Base-by-base conservation (phyloP, 2,113 vertebrate genomes). In the Aptenodytes patagonicus region DNA sequence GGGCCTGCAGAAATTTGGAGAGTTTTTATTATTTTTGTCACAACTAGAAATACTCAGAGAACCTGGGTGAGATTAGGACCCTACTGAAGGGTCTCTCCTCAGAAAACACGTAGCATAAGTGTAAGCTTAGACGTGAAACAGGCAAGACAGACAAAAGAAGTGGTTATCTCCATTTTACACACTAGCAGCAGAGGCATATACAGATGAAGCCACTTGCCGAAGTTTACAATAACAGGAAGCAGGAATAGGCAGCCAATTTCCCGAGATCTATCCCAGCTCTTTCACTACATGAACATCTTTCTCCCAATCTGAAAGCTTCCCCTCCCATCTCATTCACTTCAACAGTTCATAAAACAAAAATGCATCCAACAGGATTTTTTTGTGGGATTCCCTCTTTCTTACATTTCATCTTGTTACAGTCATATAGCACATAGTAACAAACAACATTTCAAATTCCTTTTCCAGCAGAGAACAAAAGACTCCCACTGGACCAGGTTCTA, bases 101-200 rank as follows among this genome's bases (percentile, higher is more conserved):
- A 80, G 51, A 83, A 86, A 77, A 47, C 0, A 1, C 1, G 0
- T 36, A 65, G 69, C 0, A 0, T 31, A 71, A 61, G 8, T 12
- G 8, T 46, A 69, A 54, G 4, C 31, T 89, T n/a, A 81, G 47
- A 51, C 40, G 38, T 1, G 1, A 78, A 96, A 73, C 16, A 47
- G 47, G 28, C n/a, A 62, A 81, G 68, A 78, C 18, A 57, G 57
- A 75, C 51, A 75, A 83, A 96, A 76, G 26, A 55, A 69, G 32
- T 25, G 24, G 55, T 68, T 87, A 84, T 91, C 77, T 81, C 52
- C 13, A 26, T 87, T 92, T 68, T 36, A 76, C 44, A 82, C 1
- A 2, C 61, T 47, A 61, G 52, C 52, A 92, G 52, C 62, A 87
- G 47, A 89, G 31, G 42, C 61, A 54, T 12, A 28, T 17, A 73